Percentiles rank a stretch among this genome's conserved stretches.
Conservation (phyloP, 2,888 invertebrate genomes). For the Perithous albicinctus region DNA sequence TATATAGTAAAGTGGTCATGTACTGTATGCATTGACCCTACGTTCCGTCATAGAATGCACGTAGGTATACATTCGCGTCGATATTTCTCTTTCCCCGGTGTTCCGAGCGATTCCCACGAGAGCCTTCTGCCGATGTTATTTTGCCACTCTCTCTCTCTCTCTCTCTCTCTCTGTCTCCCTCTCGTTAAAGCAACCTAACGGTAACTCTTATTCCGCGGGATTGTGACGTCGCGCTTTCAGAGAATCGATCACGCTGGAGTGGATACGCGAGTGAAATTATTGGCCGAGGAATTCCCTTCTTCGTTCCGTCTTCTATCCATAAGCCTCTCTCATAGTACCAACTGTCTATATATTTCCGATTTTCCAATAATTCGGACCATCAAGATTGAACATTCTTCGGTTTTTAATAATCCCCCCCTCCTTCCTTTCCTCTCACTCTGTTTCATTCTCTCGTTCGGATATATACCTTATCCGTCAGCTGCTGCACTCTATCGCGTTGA, state of each 20-base stretch:
- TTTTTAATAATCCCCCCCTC: slow-evolving; percentile 51
- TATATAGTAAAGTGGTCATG: not conserved
- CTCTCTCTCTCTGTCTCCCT: slow-evolving; percentile 33
- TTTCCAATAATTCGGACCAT: slow-evolving; percentile 53
- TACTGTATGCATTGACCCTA: not conserved
- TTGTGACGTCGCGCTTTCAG: slow-evolving; percentile 55
- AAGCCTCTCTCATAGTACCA: not conserved
- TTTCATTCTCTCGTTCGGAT: not conserved
- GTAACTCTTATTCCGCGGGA: slow-evolving; percentile 60
- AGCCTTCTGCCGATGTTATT: no score
- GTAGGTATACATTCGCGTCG: slow-evolving; percentile 24
- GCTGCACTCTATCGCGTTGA: slow-evolving; percentile 14
- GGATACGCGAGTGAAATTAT: slow-evolving; percentile 47
- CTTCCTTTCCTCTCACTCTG: not conserved
- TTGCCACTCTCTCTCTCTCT: no score
- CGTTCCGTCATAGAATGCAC: not conserved
- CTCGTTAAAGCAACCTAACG: slow-evolving; percentile 53
- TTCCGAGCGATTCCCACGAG: slow-evolving; percentile 57
- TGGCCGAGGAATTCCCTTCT: slow-evolving; percentile 48
- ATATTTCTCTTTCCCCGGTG: slow-evolving; percentile 19
- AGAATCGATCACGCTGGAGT: slow-evolving; percentile 54
- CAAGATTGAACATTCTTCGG: slow-evolving; percentile 47
- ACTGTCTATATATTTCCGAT: slow-evolving; percentile 24
- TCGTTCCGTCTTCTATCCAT: not conserved
- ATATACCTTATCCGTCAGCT: slow-evolving; percentile 10